Evolutionary conservation across 2,888 invertebrate species (phyloP).

Genomic region (Colletes collaris): DNA sequence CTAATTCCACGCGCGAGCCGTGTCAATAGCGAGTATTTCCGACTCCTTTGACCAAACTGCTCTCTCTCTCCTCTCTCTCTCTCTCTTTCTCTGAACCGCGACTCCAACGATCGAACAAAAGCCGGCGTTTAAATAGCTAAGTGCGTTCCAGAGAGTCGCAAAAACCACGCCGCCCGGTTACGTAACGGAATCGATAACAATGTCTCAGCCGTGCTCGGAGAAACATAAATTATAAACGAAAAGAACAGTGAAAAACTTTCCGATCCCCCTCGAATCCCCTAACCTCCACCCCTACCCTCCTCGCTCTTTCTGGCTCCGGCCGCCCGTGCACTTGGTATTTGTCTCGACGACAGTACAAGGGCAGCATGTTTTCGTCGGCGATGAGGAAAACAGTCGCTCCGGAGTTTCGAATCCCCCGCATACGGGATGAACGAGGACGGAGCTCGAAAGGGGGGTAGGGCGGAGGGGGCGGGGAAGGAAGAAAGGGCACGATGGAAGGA

Average conservation of each 20-base stretch:
- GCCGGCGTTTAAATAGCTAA: conserved; percentile 47
- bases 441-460: too few species aligned
- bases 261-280: conserved; percentile 30
- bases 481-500: conserved; percentile 35
- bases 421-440: conserved; percentile 46
- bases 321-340: conserved; percentile 58
- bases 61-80: neutral
- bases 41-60: conserved; percentile 6
- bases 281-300: neutral
- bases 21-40: neutral
- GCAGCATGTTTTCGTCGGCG: conserved; percentile 74
- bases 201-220: conserved; percentile 36
- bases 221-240: conserved; percentile 59
- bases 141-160: conserved; percentile 28
- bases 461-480: too few species aligned
- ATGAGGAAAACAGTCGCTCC: conserved; percentile 71
- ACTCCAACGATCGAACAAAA: conserved; percentile 36
- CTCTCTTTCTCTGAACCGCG: conserved; percentile 1
- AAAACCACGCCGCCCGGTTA: conserved; percentile 43
- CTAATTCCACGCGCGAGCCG: conserved; percentile 1
- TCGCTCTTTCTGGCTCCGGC: neutral
- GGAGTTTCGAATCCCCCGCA: conserved; percentile 60
- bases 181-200: conserved; percentile 55
- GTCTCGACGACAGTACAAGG: conserved; percentile 72
- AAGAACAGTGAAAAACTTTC: conserved; percentile 55